phyloP scores from a whole-genome alignment of 2,888 invertebrate genomes.

The Morpho helenor region DNA sequence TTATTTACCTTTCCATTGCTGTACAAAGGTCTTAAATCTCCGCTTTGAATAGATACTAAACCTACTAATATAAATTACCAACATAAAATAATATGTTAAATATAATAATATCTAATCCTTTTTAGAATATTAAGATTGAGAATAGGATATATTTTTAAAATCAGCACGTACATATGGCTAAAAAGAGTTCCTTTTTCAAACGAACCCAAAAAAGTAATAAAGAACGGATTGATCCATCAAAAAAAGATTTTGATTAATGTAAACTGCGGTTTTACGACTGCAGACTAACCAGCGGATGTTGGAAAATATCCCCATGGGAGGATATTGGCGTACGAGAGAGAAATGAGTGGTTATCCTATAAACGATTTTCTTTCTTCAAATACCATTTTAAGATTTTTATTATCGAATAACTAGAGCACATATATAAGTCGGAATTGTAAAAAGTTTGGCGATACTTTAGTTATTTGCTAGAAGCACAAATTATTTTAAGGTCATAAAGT shows the following conservation, averaged over 20 bases:
- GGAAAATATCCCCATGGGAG: conserved; percentile 22
- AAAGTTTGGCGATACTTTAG: too few species aligned
- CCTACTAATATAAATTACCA: too few species aligned
- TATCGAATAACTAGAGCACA: too few species aligned
- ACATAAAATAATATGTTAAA: too few species aligned
- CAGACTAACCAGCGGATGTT: conserved; percentile 18
- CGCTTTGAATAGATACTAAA: too few species aligned
- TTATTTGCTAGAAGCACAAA: too few species aligned
- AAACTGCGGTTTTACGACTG: conserved; percentile 29
- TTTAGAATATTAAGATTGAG: too few species aligned
- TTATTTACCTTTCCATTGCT: too few species aligned
- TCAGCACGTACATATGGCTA: not conserved
- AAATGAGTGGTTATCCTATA: conserved; percentile 23
- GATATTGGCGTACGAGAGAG: conserved; percentile 16
- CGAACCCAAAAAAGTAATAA: conserved; percentile 30
- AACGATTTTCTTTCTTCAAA: conserved; percentile 12
- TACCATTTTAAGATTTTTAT: not conserved
- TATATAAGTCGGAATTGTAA: too few species aligned
- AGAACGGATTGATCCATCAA: conserved; percentile 30
- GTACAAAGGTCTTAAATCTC: too few species aligned
- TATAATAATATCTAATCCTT: too few species aligned
- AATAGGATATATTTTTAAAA: too few species aligned
- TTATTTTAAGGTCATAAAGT: not conserved
- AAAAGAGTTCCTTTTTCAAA: conserved; percentile 13
- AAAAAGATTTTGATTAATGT: conserved; percentile 39